These are phyloP conservation scores for Himalopsyche tibetana DNA, from an alignment of 2,888 invertebrate species.

Conservation along the genomic window DNA sequence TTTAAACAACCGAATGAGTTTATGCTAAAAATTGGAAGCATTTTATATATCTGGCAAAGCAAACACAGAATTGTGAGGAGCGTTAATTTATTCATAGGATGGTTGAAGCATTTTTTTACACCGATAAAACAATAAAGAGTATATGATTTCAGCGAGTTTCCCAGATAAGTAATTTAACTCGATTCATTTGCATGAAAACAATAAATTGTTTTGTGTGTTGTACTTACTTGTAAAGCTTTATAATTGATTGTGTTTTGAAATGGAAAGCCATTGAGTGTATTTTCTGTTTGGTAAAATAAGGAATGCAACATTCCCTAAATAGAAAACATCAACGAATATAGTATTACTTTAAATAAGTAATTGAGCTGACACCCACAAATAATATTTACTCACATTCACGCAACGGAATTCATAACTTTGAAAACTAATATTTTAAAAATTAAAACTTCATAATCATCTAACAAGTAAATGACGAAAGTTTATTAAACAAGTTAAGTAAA, in stretches of 20 bases:
- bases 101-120: not conserved
- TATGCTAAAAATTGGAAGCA: too few species aligned
- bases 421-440: too few species aligned
- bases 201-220: not conserved
- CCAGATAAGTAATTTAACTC: not conserved
- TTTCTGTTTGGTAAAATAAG: not conserved
- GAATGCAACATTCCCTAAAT: not conserved
- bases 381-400: too few species aligned
- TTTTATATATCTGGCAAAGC: too few species aligned
- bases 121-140: not conserved
- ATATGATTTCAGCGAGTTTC: not conserved
- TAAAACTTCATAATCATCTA: too few species aligned
- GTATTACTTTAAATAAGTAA: not conserved
- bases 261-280: not conserved
- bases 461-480: too few species aligned
- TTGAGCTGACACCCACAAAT: too few species aligned
- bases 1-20: too few species aligned
- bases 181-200: conserved; percentile 19
- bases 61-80: too few species aligned
- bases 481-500: too few species aligned
- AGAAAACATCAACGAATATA: not conserved
- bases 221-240: not conserved
- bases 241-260: not conserved
- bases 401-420: too few species aligned
- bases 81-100: too few species aligned